These are phyloP conservation scores for Plectrocnemia conspersa DNA, from an alignment of 1,140 invertebrate genomes.

Conservation along the genomic window DNA sequence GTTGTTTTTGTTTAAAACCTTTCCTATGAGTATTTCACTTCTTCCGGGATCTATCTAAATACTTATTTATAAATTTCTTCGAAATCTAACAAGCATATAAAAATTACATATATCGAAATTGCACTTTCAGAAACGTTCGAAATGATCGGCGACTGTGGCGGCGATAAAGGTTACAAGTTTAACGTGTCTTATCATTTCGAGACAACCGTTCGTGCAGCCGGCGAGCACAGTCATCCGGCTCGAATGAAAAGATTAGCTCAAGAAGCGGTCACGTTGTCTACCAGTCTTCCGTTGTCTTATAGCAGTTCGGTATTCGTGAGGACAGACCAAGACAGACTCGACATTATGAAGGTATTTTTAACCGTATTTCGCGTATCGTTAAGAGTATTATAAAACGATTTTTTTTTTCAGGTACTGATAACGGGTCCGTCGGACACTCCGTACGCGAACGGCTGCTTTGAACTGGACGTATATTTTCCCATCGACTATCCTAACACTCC, in stretches of 20 bases:
- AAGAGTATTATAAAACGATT: slow-evolving; percentile 1
- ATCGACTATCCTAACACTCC: slow-evolving; percentile 78
- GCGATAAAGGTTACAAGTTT: slow-evolving; percentile 71
- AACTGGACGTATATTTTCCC: slow-evolving; percentile 89
- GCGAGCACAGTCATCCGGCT: slow-evolving; percentile 76
- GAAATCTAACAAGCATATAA: background rate
- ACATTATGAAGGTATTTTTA: slow-evolving; percentile 83
- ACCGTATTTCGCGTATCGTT: background rate
- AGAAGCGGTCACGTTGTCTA: slow-evolving; percentile 92
- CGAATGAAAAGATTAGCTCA: slow-evolving; percentile 90
- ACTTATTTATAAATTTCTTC: too few relatives aligned
- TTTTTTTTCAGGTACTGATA: slow-evolving; percentile 71
- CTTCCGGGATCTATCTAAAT: too few relatives aligned
- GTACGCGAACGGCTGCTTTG: slow-evolving; percentile 85
- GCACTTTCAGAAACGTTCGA: slow-evolving; percentile 74
- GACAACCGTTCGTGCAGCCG: slow-evolving; percentile 78
- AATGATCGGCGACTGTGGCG: slow-evolving; percentile 73
- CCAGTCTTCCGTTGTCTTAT: slow-evolving; percentile 86
- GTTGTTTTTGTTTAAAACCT: background rate
- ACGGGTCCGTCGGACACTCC: slow-evolving; percentile 86
- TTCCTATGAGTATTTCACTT: too few relatives aligned
- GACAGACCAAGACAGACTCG: slow-evolving; percentile 88
- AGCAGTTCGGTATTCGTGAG: slow-evolving; percentile 94
- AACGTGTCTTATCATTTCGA: slow-evolving; percentile 90
- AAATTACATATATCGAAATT: slow-evolving; percentile 19